Conservation (phyloP, 2,113 vertebrate genomes). For the Guaruba guarouba region DNA sequence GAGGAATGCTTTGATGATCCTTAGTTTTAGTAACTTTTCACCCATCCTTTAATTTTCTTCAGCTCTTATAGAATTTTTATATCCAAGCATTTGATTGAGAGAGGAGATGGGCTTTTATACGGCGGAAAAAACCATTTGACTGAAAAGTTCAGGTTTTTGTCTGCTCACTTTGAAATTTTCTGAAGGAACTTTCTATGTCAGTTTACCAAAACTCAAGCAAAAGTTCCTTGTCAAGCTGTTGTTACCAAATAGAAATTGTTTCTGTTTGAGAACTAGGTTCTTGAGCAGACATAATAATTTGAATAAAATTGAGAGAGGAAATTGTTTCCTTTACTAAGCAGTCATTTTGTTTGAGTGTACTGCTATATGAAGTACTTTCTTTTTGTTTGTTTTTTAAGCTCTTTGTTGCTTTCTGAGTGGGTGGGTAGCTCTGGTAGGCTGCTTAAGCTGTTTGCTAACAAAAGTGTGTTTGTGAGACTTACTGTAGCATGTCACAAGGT, state of each 20-base stretch:
- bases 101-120: not conserved
- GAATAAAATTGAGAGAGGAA: not conserved
- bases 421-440: conserved; percentile 22
- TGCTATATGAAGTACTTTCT: not conserved
- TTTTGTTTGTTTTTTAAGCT: not conserved
- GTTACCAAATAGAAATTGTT: not conserved
- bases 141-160: not conserved
- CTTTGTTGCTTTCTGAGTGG: conserved; percentile 26
- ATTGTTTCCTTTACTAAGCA: not conserved
- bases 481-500: conserved; percentile 26
- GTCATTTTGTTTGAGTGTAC: not conserved
- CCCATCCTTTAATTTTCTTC: not conserved
- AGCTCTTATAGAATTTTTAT: not conserved
- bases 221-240: not conserved
- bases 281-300: not conserved
- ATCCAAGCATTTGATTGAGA: not conserved
- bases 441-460: conserved; percentile 33
- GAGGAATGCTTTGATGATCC: not conserved
- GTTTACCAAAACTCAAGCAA: not conserved
- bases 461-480: conserved; percentile 22
- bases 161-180: not conserved
- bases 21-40: not conserved
- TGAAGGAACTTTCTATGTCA: not conserved
- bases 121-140: not conserved
- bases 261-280: not conserved